Conservation (phyloP, 2,888 invertebrate species). For the Ophion costatus region DNA sequence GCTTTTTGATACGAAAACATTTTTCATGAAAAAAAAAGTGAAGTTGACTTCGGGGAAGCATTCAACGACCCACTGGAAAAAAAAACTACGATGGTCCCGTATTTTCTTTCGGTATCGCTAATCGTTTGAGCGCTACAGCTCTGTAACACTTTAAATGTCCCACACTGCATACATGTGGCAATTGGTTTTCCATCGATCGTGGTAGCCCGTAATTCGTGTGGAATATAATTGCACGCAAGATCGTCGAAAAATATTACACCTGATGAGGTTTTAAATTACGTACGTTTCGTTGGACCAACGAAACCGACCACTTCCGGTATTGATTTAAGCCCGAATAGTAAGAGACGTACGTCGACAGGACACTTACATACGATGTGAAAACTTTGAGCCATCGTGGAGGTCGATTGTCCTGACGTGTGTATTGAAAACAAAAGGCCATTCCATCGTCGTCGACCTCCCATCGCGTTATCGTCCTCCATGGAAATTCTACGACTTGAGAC, state of each 20-base stretch:
- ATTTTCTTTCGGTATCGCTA: too few relatives aligned
- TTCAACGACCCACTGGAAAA: too few relatives aligned
- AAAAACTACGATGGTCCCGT: too few relatives aligned
- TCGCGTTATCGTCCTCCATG: slow-evolving; percentile 92
- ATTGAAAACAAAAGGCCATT: slow-evolving; percentile 95
- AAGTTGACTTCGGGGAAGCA: too few relatives aligned
- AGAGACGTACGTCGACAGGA: slow-evolving; percentile 10
- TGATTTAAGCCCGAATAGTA: not conserved
- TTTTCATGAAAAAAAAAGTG: too few relatives aligned
- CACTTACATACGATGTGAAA: slow-evolving; percentile 94
- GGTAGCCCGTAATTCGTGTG: too few relatives aligned
- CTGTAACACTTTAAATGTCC: too few relatives aligned
- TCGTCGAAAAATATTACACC: not conserved
- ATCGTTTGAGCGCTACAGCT: too few relatives aligned
- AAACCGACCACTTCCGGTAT: not conserved
- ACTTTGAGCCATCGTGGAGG: slow-evolving; percentile 94
- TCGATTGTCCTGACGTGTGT: slow-evolving; percentile 90
- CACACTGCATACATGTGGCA: too few relatives aligned
- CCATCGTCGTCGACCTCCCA: slow-evolving; percentile 97
- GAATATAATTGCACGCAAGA: too few relatives aligned
- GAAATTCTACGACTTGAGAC: slow-evolving; percentile 91
- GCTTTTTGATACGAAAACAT: too few relatives aligned
- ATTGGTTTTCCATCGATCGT: too few relatives aligned
- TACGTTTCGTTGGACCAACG: not conserved
- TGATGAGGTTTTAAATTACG: not conserved